Conservation (phyloP, 1,140 invertebrate species). For the Lysiphlebus fabarum region DNA sequence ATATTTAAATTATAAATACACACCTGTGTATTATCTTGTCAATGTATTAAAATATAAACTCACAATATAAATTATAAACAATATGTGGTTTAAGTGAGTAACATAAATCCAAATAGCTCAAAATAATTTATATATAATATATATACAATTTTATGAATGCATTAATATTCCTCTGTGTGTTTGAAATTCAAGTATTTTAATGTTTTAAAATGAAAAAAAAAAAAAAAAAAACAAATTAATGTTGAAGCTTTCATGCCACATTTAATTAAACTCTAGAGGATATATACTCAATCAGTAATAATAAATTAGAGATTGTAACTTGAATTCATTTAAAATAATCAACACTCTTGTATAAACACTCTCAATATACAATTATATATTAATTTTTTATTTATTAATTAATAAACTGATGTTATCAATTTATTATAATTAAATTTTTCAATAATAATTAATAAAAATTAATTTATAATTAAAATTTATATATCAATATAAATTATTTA, state of each 20-base stretch:
- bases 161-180: not conserved
- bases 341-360: not conserved
- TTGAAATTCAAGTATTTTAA: not conserved
- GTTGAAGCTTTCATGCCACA: not conserved
- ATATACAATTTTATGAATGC: too few species aligned
- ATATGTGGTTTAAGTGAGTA: slow-evolving; percentile 4
- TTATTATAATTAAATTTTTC: too few species aligned
- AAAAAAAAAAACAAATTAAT: not conserved
- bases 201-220: not conserved
- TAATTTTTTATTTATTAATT: not conserved
- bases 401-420: not conserved
- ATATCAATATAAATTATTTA: too few species aligned
- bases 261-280: slow-evolving; percentile 9
- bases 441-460: too few species aligned
- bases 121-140: too few species aligned
- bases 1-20: too few species aligned
- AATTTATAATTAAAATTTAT: too few species aligned
- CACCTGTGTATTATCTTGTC: too few species aligned
- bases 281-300: slow-evolving; percentile 10
- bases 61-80: not conserved
- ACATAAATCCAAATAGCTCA: not conserved
- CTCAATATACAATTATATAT: not conserved
- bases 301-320: slow-evolving; percentile 1
- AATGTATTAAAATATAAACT: too few species aligned
- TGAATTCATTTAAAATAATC: not conserved